These are phyloP conservation scores for Alcis repandata DNA, from an alignment of 2,888 invertebrate species.

Conservation along the genomic window DNA sequence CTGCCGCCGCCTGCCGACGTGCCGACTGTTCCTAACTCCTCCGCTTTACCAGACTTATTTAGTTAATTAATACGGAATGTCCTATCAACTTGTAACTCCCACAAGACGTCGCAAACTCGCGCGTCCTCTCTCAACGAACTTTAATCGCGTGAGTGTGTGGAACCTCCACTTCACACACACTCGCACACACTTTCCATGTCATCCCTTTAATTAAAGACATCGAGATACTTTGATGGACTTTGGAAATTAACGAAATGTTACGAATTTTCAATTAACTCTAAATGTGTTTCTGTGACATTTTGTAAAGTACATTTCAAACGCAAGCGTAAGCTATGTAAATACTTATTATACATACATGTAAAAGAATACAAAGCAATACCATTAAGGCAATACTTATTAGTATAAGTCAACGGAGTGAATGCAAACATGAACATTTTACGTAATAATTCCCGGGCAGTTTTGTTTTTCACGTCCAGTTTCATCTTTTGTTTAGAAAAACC, in stretches of 20 bases:
- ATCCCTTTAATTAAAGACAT: conserved; percentile 73
- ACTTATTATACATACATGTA: no score
- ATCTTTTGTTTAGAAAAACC: conserved; percentile 42
- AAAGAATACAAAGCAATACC: no score
- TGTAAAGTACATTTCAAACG: background rate
- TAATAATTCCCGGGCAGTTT: background rate
- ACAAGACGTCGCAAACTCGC: conserved; percentile 75
- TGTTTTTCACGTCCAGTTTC: background rate
- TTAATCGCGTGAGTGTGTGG: conserved; percentile 74
- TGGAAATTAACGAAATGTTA: conserved; percentile 40
- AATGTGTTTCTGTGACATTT: conserved; percentile 18
- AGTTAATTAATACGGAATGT: conserved; percentile 86
- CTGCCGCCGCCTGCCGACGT: conserved; percentile 60
- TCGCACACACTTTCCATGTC: conserved; percentile 53
- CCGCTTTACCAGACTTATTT: conserved; percentile 83
- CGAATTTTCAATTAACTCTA: conserved; percentile 31
- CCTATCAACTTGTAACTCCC: conserved; percentile 82
- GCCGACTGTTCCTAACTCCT: conserved; percentile 73
- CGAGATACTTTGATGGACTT: conserved; percentile 60
- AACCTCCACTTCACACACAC: conserved; percentile 50
- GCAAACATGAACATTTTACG: background rate
- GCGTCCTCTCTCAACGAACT: conserved; percentile 71
- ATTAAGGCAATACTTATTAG: background rate
- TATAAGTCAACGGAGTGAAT: background rate
- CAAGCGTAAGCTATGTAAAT: background rate